A percentile compares a stretch with the other conserved stretches of the same genome.
phyloP scores from a whole-genome alignment of 2,113 vertebrate genomes.

The Anolis carolinensis region DNA sequence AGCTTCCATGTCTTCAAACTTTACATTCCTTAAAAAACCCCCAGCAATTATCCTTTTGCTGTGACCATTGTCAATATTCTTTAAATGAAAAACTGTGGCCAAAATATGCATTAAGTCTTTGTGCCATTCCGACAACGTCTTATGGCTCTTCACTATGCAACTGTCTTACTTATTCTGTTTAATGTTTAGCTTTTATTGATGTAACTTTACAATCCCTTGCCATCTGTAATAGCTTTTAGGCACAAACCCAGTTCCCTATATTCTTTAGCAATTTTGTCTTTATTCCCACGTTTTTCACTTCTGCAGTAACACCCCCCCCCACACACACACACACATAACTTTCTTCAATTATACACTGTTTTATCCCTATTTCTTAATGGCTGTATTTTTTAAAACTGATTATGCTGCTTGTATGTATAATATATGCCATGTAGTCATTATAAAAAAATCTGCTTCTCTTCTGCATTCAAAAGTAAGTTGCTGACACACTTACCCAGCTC shows the following conservation, averaged over 20 bases:
- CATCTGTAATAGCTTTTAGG: slow-evolving; percentile 3
- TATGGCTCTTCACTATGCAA: neutral
- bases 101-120: slow-evolving; percentile 21
- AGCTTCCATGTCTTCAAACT: neutral
- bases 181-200: slow-evolving; percentile 29
- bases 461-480: slow-evolving; percentile 3
- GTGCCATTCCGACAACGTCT: neutral
- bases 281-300: slow-evolving; percentile 10
- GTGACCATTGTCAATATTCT: neutral
- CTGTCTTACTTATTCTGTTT: slow-evolving; percentile 8
- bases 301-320: neutral
- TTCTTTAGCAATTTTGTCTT: slow-evolving; percentile 4
- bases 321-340: too few species aligned
- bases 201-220: slow-evolving; percentile 4
- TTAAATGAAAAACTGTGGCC: neutral
- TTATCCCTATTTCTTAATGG: neutral
- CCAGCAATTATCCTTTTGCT: neutral
- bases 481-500: neutral
- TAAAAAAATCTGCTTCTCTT: neutral
- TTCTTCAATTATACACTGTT: neutral
- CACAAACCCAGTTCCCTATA: slow-evolving; percentile 13
- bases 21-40: neutral
- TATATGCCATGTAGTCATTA: neutral
- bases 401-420: neutral
- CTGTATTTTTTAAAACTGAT: neutral